Conservation (phyloP, 2,888 invertebrate species). For the Hydrotaea diabolus region DNA sequence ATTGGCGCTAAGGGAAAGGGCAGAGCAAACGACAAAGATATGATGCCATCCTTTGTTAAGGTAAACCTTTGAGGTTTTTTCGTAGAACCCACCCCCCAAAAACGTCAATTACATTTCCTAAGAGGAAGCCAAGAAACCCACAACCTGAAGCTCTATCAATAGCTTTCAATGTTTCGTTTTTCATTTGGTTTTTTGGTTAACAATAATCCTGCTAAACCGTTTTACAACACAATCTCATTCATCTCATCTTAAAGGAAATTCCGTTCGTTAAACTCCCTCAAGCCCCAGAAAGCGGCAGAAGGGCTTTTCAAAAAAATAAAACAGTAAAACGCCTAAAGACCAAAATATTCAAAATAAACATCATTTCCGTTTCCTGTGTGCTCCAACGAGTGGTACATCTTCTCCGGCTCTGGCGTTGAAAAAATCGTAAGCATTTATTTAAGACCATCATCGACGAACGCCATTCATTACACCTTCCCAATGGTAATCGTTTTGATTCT, state of each 20-base stretch:
- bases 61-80: neutral
- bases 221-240: slow-evolving; percentile 3
- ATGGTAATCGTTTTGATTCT: slow-evolving; percentile 7
- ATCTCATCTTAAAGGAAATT: slow-evolving; percentile 4
- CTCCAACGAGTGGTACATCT: neutral
- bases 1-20: neutral
- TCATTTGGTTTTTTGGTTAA: neutral
- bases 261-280: neutral
- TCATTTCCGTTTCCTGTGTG: slow-evolving; percentile 6
- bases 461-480: slow-evolving; percentile 7
- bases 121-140: neutral
- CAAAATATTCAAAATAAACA: slow-evolving; percentile 12
- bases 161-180: neutral
- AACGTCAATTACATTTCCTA: neutral
- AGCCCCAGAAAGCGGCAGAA: neutral
- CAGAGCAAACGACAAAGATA: neutral
- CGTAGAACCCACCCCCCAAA: too few species aligned
- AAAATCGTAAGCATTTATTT: neutral
- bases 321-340: neutral
- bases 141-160: slow-evolving; percentile 14
- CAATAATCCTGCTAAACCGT: neutral
- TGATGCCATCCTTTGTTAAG: neutral
- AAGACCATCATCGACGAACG: slow-evolving; percentile 7
- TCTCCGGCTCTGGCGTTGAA: neutral
- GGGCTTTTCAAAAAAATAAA: neutral